phyloP scores from a whole-genome alignment of 2,888 invertebrate species.

The Saturnia japonica region DNA sequence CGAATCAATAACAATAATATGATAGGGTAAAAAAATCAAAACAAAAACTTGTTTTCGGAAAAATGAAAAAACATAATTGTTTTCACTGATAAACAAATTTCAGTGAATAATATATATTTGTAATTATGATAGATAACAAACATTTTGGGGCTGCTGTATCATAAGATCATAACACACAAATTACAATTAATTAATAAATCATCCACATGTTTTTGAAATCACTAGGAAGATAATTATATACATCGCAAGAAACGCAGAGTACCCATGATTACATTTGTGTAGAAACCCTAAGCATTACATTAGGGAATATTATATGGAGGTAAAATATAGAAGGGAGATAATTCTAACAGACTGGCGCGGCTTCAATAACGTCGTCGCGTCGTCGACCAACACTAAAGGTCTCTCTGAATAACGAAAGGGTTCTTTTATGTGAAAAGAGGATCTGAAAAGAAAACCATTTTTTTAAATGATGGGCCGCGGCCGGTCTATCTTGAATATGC shows the following conservation, averaged over 20 bases:
- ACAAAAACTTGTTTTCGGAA: no score
- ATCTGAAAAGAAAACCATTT: slow-evolving; percentile 71
- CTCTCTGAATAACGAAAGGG: slow-evolving; percentile 74
- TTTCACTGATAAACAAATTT: no score
- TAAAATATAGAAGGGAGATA: slow-evolving; percentile 41
- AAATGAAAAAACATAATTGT: no score
- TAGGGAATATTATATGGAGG: slow-evolving; percentile 30
- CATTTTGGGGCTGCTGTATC: no score
- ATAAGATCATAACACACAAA: no score
- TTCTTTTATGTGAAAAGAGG: slow-evolving; percentile 64
- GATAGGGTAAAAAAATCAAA: no score
- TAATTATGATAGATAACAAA: no score
- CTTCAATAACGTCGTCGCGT: slow-evolving; percentile 50
- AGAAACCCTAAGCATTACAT: slow-evolving; percentile 13
- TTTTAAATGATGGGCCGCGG: slow-evolving; percentile 66
- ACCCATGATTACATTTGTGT: slow-evolving; percentile 7
- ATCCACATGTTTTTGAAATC: not conserved
- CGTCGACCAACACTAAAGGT: slow-evolving; percentile 60
- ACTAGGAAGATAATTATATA: not conserved
- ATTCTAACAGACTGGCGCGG: slow-evolving; percentile 46
- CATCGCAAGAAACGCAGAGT: not conserved
- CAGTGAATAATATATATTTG: no score
- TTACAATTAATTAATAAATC: not conserved
- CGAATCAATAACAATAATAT: no score
- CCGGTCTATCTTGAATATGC: slow-evolving; percentile 70